A percentile compares a stretch with the other conserved stretches of the same genome.
Evolutionary conservation across 1,140 invertebrate genomes (phyloP).

Genomic region (Euwallacea similis): DNA sequence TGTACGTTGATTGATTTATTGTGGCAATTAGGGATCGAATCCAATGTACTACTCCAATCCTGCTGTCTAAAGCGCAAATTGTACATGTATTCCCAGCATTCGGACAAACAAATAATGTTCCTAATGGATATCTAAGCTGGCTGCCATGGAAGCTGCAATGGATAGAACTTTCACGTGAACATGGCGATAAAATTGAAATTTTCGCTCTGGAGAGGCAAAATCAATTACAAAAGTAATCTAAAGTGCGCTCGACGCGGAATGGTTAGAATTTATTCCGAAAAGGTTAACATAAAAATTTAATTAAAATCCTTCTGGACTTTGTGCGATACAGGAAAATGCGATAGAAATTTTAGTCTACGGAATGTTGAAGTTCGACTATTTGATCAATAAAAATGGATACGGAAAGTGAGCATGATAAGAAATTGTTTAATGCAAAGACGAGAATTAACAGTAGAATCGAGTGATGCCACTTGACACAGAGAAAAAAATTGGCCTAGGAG

Average conservation of each 20-base stretch:
- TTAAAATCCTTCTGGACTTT: not conserved
- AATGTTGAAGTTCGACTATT: not conserved
- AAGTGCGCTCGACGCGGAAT: not conserved
- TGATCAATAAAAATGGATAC: conserved; percentile 1
- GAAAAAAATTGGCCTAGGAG: too few relatives aligned
- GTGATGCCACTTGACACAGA: too few relatives aligned
- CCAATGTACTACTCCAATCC: not conserved
- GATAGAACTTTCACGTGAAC: not conserved
- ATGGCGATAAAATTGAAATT: not conserved
- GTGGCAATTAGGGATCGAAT: conserved; percentile 13
- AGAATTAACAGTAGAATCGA: not conserved
- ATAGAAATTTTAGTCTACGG: not conserved
- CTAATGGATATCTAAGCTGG: too few relatives aligned
- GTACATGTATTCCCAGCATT: not conserved
- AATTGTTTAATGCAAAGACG: not conserved
- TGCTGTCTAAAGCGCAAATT: conserved; percentile 4
- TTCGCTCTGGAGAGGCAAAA: too few relatives aligned
- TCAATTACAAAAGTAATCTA: not conserved
- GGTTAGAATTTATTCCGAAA: not conserved
- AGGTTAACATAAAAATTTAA: not conserved
- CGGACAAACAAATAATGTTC: too few relatives aligned
- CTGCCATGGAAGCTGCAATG: not conserved
- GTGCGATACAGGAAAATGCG: not conserved
- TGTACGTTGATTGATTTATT: conserved; percentile 16
- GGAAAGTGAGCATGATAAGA: not conserved